These are phyloP conservation scores for Ashinkailepas kermadecensis DNA, from an alignment of 2,888 invertebrate species.

Conservation along the genomic window DNA sequence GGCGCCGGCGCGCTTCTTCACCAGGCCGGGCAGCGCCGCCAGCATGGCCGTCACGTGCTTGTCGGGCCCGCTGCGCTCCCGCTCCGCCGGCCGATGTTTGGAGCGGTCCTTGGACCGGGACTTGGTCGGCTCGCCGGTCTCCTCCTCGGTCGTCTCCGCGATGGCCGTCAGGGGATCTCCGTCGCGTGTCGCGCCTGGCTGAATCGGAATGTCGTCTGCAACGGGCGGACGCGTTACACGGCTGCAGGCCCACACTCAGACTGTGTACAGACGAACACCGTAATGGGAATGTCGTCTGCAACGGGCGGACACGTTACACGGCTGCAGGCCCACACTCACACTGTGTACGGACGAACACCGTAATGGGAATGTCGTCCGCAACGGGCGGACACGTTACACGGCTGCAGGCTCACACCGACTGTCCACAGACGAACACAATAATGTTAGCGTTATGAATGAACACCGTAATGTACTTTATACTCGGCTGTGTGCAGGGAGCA, in stretches of 20 bases:
- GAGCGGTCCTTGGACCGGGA: neutral
- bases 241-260: too few relatives aligned
- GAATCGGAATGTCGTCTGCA: conserved; percentile 83
- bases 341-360: too few relatives aligned
- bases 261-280: too few relatives aligned
- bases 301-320: neutral
- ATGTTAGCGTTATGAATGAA: too few relatives aligned
- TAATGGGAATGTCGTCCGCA: conserved; percentile 79
- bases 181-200: conserved; percentile 48
- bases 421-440: too few relatives aligned
- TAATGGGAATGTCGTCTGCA: conserved; percentile 71
- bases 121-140: neutral
- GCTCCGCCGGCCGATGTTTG: conserved; percentile 14
- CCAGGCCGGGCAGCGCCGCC: conserved; percentile 54
- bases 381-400: neutral
- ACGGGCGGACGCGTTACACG: neutral
- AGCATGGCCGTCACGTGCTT: conserved; percentile 54
- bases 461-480: too few relatives aligned
- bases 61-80: conserved; percentile 46
- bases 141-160: conserved; percentile 28
- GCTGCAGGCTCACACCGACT: too few relatives aligned
- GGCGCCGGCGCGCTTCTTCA: conserved; percentile 54
- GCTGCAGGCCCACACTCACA: too few relatives aligned
- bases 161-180: conserved; percentile 40
- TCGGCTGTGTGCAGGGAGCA: too few relatives aligned